Evolutionary conservation across 1,140 invertebrate species (phyloP), one percentile per base, ranked within the genome.

Genomic region (Leptoteleia sp.): DNA sequence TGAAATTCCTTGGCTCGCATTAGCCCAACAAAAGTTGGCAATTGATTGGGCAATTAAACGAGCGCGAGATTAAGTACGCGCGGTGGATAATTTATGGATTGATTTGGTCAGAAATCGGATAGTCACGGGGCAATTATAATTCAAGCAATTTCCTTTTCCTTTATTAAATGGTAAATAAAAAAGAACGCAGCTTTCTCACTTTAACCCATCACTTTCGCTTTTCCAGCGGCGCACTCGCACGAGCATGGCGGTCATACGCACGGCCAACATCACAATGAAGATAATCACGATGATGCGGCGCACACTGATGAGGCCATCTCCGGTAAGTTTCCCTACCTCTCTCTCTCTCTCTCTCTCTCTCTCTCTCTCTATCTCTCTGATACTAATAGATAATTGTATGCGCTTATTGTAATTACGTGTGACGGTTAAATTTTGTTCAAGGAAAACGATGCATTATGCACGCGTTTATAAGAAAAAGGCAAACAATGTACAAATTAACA

Each of bases 181-280:
- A 57, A 38, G 16, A 16, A 35, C 37, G 29, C 48, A 47, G 31
- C 57, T 65, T 75, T 59, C 42, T 65, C 15, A 50, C 12, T 57
- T 33, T 57, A 64, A 76, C 57, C 6, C 13, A 43, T 65, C 22
- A 70, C 59, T 65, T 77, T 77, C 52, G 50, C 33, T 70, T 77
- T 77, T 8, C n/a, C 52, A 77, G 75, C 75, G 43, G 75, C 75
- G 22, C 75, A 77, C 54, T 77, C 75, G 13, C 75, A 77, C 59
- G 57, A 48, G 19, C 75, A 77, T 57, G 73, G 47, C 47, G 64
- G 64, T 37, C 75, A 77, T 45, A 33, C 65, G 45, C 75, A 77
- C 27, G 65, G 59, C 13, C 4, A 33, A 27, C 65, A 77, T 65
- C 38, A 77, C 47, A 76, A 62, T 64, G 59, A 71, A 43, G 42